phyloP scores from a whole-genome alignment of 1,140 invertebrate genomes.

The Drosophila ambigua region DNA sequence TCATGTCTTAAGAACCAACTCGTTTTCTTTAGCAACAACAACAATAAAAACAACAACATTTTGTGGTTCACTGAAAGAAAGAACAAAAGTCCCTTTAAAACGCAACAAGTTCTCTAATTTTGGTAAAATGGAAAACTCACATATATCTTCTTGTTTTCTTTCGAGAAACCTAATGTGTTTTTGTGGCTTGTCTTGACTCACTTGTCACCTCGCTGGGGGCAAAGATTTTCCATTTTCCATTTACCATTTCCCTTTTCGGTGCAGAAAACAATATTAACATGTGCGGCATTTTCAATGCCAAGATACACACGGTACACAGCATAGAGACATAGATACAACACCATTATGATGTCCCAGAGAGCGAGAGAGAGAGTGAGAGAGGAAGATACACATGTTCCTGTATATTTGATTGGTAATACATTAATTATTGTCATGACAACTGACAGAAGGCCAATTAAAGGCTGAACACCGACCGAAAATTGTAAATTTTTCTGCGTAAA shows the following conservation, averaged over 20 bases:
- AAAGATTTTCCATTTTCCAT: conserved; percentile 28
- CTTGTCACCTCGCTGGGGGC: conserved; percentile 26
- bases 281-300: conserved; percentile 58
- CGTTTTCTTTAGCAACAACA: neutral
- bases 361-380: neutral
- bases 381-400: conserved; percentile 57
- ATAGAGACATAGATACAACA: conserved; percentile 11
- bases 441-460: conserved; percentile 79
- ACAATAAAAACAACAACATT: conserved; percentile 41
- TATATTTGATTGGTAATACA: conserved; percentile 67
- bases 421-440: conserved; percentile 78
- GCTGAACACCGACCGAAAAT: conserved; percentile 51
- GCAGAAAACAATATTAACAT: conserved; percentile 37
- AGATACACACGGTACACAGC: conserved; percentile 47
- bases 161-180: conserved; percentile 20
- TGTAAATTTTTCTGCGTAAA: conserved; percentile 57
- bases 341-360: conserved; percentile 1
- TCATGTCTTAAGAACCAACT: neutral
- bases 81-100: neutral
- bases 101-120: conserved; percentile 26
- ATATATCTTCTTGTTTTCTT: conserved; percentile 2
- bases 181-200: conserved; percentile 10
- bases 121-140: neutral
- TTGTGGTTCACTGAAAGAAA: conserved; percentile 43
- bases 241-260: conserved; percentile 21